Base-by-base conservation (phyloP, 2,113 vertebrate species). In the Dunckerocampus dactyliophorus region DNA sequence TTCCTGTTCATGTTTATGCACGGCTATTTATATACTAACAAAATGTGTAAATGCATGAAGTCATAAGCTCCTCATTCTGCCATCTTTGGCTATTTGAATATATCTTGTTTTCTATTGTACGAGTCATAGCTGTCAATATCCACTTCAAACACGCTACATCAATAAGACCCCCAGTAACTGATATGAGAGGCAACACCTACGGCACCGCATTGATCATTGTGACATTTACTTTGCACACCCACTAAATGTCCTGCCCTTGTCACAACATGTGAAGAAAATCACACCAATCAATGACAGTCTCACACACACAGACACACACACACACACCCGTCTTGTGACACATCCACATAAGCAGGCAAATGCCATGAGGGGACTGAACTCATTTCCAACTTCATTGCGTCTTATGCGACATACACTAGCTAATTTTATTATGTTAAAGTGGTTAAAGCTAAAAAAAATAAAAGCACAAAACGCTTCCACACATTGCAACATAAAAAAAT, bases 191-290 rank as follows among this genome's bases (percentile, higher is more conserved):
- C 82, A 88, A 90, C 84, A 90, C 87, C 87, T 92, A 91, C 91
- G 78, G 89, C 88, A 91, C 88, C 78, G 82, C 91, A 95, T 93
- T 92, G 93, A 94, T 94, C 92, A 91, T 69, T 70, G 87, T 94
- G 93, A 92, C 93, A 93, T 95, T 96, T 93, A 91, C 93, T 90
- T 90, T 92, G 88, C 86, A 79, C 91, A 85, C 89, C 89, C 92
- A 90, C 88, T 88, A 92, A 93, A 94, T 90, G 88, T 89, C 88
- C 88, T 90, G 87, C 82, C 86, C 87, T 85, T 83, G 87, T 92
- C 87, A 88, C 90, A 92, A 87, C 89, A 86, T 93, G 92, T 89
- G 87, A 87, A 77, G 89, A 85, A 90, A 84, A 80, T 90, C 77
- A 70, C 65, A 77, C 69, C 73, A 80, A 86, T 89, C 89, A 77